Evolutionary conservation across 2,888 invertebrate species (phyloP).

Genomic region (Pheosia tremula): DNA sequence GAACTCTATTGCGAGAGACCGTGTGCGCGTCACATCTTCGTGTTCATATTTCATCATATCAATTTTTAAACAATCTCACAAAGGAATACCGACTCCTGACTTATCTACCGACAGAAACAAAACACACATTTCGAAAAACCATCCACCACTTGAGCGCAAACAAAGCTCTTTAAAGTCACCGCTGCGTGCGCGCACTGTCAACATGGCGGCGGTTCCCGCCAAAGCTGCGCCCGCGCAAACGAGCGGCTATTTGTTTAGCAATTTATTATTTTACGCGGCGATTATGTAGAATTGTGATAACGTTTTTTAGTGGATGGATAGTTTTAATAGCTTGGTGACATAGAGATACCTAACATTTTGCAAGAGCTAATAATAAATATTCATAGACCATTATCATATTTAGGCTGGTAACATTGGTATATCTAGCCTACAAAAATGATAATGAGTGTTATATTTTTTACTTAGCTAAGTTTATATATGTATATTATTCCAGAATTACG

Average conservation of each 20-base stretch:
- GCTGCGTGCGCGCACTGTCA: conserved; percentile 37
- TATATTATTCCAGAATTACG: too few relatives aligned
- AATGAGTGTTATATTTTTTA: too few relatives aligned
- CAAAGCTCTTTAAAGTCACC: conserved; percentile 27
- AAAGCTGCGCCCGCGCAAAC: conserved; percentile 23
- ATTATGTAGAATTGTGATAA: conserved; percentile 21
- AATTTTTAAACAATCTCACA: conserved; percentile 3
- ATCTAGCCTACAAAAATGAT: too few relatives aligned
- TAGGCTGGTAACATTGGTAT: too few relatives aligned
- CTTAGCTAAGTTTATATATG: too few relatives aligned
- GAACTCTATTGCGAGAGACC: too few relatives aligned
- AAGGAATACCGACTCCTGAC: conserved; percentile 11
- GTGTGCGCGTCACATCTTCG: background rate
- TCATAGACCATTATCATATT: too few relatives aligned
- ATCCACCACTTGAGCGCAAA: conserved; percentile 26
- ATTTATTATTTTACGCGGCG: conserved; percentile 30
- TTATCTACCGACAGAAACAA: conserved; percentile 38
- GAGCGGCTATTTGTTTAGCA: conserved; percentile 37
- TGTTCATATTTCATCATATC: conserved; percentile 4
- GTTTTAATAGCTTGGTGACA: background rate
- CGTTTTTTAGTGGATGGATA: conserved; percentile 9
- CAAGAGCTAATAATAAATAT: too few relatives aligned
- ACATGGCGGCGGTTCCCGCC: conserved; percentile 19
- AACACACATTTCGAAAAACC: conserved; percentile 20
- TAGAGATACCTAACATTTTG: too few relatives aligned